phyloP scores from a whole-genome alignment of 2,797 vertebrate genomes.

The Thaleichthys pacificus region DNA sequence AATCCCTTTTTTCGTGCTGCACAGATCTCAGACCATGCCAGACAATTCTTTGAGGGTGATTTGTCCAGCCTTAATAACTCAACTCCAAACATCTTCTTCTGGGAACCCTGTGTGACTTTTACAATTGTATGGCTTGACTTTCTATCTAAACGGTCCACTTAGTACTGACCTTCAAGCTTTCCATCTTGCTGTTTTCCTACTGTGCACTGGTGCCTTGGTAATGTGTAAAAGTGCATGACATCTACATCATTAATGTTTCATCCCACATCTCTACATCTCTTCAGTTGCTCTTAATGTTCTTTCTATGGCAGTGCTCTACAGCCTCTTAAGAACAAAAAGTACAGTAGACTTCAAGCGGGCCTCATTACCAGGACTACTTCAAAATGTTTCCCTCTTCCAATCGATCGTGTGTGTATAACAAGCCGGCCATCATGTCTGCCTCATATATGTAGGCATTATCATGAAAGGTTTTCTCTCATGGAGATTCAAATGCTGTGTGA shows the following conservation, averaged over 20 bases:
- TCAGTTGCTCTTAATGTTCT: background rate
- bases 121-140: background rate
- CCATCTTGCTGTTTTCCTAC: background rate
- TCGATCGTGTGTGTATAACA: background rate
- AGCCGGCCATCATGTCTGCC: background rate
- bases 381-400: background rate
- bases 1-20: background rate
- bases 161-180: no score
- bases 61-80: background rate
- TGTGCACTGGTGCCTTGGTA: background rate
- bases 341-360: background rate
- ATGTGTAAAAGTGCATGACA: background rate
- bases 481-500: background rate
- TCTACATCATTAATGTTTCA: background rate
- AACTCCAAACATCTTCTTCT: background rate
- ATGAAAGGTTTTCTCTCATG: background rate
- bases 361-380: background rate
- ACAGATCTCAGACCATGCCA: background rate
- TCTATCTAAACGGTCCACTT: background rate
- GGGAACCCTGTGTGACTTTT: background rate
- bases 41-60: background rate
- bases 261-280: background rate
- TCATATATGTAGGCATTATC: no score
- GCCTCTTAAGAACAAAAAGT: background rate
- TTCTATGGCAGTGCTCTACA: background rate